These are phyloP conservation scores for Pheucticus melanocephalus DNA, from an alignment of 2,113 vertebrate genomes.

Conservation along the genomic window DNA sequence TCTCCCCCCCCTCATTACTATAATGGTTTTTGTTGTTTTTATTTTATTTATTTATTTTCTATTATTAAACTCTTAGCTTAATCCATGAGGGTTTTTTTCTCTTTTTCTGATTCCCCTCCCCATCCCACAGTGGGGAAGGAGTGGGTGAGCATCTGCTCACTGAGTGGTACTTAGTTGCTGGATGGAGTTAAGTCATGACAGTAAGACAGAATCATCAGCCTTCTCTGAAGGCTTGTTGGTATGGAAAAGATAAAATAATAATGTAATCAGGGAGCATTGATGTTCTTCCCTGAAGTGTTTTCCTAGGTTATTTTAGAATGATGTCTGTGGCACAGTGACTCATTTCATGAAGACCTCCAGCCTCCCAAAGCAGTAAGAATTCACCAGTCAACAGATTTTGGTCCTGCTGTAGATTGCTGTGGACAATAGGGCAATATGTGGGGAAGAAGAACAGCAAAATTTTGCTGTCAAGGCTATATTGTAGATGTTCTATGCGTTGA, in stretches of 20 bases:
- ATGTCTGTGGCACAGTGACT: neutral
- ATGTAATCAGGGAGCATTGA: accelerated
- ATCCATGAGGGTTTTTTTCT: neutral
- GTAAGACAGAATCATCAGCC: neutral
- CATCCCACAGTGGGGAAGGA: neutral
- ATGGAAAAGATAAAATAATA: neutral
- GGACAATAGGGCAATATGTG: neutral
- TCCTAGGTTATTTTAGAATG: neutral
- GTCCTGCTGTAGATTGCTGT: neutral
- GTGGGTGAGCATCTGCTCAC: neutral
- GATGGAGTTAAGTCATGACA: neutral
- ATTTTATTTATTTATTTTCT: neutral
- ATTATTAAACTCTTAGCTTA: neutral
- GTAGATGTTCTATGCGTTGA: neutral
- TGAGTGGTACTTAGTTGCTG: neutral
- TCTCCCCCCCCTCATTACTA: accelerated
- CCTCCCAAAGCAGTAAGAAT: neutral
- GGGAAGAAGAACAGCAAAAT: neutral
- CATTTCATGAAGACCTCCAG: neutral
- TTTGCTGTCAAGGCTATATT: neutral
- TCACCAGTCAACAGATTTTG: neutral
- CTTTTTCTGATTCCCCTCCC: neutral
- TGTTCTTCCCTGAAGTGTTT: neutral
- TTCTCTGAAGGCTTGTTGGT: accelerated
- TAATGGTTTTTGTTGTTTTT: neutral